phyloP scores from a whole-genome alignment of 2,113 vertebrate genomes.

The Heterochromis multidens region DNA sequence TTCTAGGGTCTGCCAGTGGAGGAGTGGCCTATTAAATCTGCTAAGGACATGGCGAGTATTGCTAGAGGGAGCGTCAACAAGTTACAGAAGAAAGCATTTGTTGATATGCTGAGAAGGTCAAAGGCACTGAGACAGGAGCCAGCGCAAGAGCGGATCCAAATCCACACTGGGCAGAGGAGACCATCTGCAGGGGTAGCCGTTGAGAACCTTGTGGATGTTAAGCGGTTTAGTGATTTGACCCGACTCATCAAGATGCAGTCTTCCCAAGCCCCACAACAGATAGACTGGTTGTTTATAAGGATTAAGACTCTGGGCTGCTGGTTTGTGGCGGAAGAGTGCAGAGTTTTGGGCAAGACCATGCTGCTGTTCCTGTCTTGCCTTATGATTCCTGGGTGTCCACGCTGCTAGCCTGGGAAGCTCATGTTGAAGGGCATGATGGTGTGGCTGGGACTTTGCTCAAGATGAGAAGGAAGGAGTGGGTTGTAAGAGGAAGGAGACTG shows the following conservation, averaged over 20 bases:
- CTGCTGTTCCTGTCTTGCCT: background rate
- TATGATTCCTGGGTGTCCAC: background rate
- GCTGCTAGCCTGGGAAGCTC: background rate
- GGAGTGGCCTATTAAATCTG: too few species aligned
- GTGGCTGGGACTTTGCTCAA: background rate
- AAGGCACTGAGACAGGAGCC: too few species aligned
- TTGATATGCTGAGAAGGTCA: too few species aligned
- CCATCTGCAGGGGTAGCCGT: background rate
- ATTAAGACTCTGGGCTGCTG: background rate
- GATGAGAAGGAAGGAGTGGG: background rate
- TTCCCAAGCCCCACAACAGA: background rate
- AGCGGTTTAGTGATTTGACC: background rate
- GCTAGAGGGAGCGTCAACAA: too few species aligned
- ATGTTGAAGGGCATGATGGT: background rate
- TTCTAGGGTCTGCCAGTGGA: too few species aligned
- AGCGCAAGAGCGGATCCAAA: too few species aligned
- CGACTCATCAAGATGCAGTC: rapidly evolving
- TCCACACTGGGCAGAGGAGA: background rate
- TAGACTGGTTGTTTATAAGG: background rate
- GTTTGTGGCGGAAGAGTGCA: background rate
- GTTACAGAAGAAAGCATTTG: too few species aligned
- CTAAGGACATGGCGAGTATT: too few species aligned
- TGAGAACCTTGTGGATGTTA: background rate
- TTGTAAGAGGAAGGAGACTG: background rate
- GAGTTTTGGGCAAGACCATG: background rate